A percentile compares a stretch with the other conserved stretches of the same genome.
Evolutionary conservation across 2,797 vertebrate genomes (phyloP).

Genomic region (Enteromius viviparus): DNA sequence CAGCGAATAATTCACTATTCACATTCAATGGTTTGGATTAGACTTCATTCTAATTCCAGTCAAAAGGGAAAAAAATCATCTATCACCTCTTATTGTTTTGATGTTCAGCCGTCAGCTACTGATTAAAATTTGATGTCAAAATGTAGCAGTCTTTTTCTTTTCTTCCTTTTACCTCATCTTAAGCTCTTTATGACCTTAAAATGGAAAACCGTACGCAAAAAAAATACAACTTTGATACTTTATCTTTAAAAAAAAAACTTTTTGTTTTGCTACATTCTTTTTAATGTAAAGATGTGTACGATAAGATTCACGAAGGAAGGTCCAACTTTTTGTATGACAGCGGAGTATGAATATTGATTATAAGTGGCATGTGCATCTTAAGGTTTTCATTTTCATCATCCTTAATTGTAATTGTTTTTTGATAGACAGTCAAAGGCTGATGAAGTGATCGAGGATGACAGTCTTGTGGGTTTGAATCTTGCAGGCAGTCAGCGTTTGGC

Average conservation of each 20-base stretch:
- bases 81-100: background rate
- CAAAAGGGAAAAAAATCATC: conserved; percentile 21
- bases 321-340: too few relatives aligned
- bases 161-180: background rate
- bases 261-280: background rate
- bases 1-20: conserved; percentile 42
- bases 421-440: background rate
- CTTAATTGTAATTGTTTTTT: background rate
- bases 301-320: background rate
- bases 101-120: background rate
- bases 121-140: background rate
- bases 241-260: too few relatives aligned
- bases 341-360: background rate
- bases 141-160: background rate
- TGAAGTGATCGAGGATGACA: background rate
- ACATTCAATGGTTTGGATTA: conserved; percentile 37
- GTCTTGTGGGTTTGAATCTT: conserved; percentile 1
- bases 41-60: conserved; percentile 42
- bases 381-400: background rate
- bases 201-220: background rate
- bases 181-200: background rate
- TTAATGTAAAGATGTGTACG: background rate
- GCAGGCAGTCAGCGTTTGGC: conserved; percentile 61
- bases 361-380: background rate
- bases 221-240: background rate